These are phyloP conservation scores for Drosophila lowei DNA, from an alignment of 1,140 invertebrate genomes.

Conservation along the genomic window DNA sequence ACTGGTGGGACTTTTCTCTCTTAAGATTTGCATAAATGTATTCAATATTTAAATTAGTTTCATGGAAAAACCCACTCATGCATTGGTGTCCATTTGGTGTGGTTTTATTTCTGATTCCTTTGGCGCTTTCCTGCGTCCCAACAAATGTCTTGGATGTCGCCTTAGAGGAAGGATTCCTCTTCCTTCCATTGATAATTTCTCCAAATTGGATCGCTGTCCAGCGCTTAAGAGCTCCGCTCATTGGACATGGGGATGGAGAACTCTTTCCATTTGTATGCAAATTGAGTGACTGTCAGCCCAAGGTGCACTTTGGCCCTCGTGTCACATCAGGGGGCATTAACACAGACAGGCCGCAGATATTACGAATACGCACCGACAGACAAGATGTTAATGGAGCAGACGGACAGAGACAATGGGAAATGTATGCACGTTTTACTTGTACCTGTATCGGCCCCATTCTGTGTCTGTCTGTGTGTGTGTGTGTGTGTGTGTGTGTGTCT, in stretches of 20 bases:
- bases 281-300: too few species aligned
- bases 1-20: slow-evolving; percentile 38
- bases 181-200: too few species aligned
- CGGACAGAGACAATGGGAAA: slow-evolving; percentile 1
- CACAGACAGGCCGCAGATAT: slow-evolving; percentile 10
- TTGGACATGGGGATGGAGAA: too few species aligned
- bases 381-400: slow-evolving; percentile 30
- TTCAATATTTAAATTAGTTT: slow-evolving; percentile 77
- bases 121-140: too few species aligned
- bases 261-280: too few species aligned
- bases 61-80: slow-evolving; percentile 44
- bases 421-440: slow-evolving; percentile 28
- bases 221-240: too few species aligned
- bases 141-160: too few species aligned
- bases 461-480: neutral
- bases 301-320: neutral
- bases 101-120: too few species aligned
- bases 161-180: too few species aligned
- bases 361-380: slow-evolving; percentile 17
- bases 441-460: slow-evolving; percentile 26
- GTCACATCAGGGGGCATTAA: neutral
- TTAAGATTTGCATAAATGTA: slow-evolving; percentile 76
- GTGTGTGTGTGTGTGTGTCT: neutral
- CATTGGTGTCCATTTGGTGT: slow-evolving; percentile 24
- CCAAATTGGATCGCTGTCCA: too few species aligned